phyloP scores from a whole-genome alignment of 2,113 vertebrate genomes.

The Microtus richardsoni region DNA sequence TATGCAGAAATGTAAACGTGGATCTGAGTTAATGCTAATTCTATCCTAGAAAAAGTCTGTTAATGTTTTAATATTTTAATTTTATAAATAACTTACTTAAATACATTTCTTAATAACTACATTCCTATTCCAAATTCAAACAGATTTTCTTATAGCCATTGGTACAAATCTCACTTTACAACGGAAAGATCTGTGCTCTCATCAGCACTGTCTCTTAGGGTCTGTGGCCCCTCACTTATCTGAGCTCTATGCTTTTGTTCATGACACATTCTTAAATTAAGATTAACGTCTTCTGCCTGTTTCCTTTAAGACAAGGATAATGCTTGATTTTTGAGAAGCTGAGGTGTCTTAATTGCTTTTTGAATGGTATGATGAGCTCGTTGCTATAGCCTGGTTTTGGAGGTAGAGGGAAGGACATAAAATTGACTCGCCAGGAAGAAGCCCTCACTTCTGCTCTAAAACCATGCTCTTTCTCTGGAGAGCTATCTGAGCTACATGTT shows the following conservation, averaged over 20 bases:
- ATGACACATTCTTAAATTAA: not conserved
- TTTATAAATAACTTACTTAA: constrained; percentile 24
- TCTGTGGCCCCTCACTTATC: not conserved
- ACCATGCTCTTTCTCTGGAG: not conserved
- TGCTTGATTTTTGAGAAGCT: not conserved
- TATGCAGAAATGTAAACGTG: not conserved
- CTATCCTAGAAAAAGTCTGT: not conserved
- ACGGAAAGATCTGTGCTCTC: not conserved
- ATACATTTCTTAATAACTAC: constrained; percentile 31
- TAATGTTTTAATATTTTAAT: not conserved
- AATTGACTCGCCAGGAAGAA: not conserved
- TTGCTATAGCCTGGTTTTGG: not conserved
- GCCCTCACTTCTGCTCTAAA: not conserved
- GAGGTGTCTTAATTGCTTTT: not conserved
- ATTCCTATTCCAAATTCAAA: constrained; percentile 45
- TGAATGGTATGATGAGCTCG: not conserved
- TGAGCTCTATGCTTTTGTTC: not conserved
- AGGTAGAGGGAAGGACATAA: not conserved
- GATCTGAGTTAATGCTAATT: not conserved
- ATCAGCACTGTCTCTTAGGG: not conserved
- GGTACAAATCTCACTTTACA: not conserved
- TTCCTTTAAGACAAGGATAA: constrained; percentile 10
- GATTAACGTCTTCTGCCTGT: not conserved
- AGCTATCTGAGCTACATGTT: not conserved
- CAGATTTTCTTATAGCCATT: not conserved